Percentiles rank a stretch among this genome's conserved stretches.
Evolutionary conservation across 2,888 invertebrate genomes (phyloP).

Genomic region (Hedya salicella): DNA sequence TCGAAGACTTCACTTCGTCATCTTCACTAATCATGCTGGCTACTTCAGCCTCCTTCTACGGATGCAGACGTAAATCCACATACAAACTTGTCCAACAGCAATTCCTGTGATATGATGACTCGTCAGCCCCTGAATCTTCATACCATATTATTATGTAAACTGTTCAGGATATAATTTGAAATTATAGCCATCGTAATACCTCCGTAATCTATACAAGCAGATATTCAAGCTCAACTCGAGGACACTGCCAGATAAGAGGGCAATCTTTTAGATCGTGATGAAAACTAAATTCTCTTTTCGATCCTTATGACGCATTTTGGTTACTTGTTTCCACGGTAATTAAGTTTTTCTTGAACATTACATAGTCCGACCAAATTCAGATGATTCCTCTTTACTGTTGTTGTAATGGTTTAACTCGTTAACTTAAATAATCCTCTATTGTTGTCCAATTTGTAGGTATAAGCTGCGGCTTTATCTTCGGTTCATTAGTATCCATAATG

Average conservation of each 20-base stretch:
- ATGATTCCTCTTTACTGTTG: background rate
- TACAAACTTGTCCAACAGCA: background rate
- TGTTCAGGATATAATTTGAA: conserved; percentile 9
- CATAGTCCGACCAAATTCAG: conserved; percentile 6
- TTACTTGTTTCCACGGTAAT: conserved; percentile 12
- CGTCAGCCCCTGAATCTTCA: too few relatives aligned
- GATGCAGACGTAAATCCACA: background rate
- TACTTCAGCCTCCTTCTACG: background rate
- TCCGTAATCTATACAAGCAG: conserved; percentile 75
- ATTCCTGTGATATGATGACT: background rate
- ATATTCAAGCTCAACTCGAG: conserved; percentile 71
- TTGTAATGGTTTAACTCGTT: background rate
- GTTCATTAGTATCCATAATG: conserved; percentile 16
- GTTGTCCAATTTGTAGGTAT: background rate
- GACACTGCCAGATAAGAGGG: conserved; percentile 67
- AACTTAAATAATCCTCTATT: conserved; percentile 2
- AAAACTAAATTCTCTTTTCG: conserved; percentile 20
- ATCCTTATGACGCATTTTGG: conserved; percentile 19
- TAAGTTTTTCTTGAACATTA: conserved; percentile 13
- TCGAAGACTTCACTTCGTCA: background rate
- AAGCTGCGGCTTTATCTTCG: background rate
- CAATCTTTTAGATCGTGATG: conserved; percentile 21
- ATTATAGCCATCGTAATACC: conserved; percentile 45
- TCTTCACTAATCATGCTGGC: background rate
- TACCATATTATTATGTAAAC: background rate